Evolutionary conservation across 1,140 invertebrate species (phyloP), one percentile per base, ranked within the genome.

Genomic region (Eufriesea mexicana): DNA sequence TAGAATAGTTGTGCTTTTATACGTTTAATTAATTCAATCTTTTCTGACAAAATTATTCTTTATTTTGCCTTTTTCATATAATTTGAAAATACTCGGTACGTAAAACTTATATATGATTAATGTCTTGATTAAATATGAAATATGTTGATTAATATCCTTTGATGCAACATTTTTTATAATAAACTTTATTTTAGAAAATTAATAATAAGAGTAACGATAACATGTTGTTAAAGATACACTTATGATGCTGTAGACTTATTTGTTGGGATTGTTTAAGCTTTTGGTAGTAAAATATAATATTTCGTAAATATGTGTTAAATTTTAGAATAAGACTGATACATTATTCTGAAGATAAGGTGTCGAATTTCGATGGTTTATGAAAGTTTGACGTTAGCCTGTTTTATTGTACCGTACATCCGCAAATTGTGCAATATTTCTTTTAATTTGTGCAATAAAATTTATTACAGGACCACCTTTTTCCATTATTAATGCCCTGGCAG

Each of bases 401-500:
- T 45, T 55, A 49, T 42, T n/a, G 25, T 28, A 49, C 20, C 51
- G 20, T 35, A 55, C 12, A 54, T 54, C 23, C 28, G 35, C 12
- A n/a, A 25, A n/a, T 61, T 14, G 51, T n/a, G 16, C 20, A n/a
- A 47, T 51, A 49, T 61, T 42, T 28, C n/a, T 28, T 2, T 23
- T 54, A 85, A 85, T 59, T 87, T 70, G 71, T 62, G 16, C 47
- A 79, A 49, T 42, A 62, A 71, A 84, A 83, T 83, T 91, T 75
- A 80, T 93, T 94, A 91, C 95, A 91, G 94, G 94, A 90, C 92
- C 96, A 61, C 95, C 96, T 9, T 91, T 97, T 71, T 89, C 94
- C 73, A 94, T 97, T 78, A 95, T 98, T 75, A 98, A 97, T 91
- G 95, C 96, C 45, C 92, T 97, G 84, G 95, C 95, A 80, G 96